Evolutionary conservation across 2,113 vertebrate genomes (phyloP).

Genomic region (Oryzias javanicus): DNA sequence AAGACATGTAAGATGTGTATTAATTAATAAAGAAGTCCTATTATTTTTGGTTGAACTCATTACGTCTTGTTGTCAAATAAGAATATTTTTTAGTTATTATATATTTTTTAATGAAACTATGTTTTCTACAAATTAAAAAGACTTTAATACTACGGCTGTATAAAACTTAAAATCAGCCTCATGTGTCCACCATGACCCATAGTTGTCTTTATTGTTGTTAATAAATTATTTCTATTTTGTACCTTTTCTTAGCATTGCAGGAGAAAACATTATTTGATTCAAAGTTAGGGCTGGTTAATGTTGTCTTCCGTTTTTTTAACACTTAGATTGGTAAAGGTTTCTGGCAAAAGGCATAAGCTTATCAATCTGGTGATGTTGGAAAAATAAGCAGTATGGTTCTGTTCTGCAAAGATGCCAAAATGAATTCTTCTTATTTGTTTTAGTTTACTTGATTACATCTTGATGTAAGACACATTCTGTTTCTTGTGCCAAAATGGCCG

Average conservation of each 20-base stretch:
- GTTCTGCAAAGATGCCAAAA: conserved; percentile 10
- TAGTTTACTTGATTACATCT: conserved; percentile 10
- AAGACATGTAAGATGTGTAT: no score
- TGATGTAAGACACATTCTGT: conserved; percentile 22
- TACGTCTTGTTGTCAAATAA: no score
- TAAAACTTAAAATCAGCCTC: no score
- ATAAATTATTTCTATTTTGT: neutral
- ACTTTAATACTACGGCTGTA: no score
- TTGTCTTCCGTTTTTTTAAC: conserved; percentile 10
- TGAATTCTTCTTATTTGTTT: conserved; percentile 12
- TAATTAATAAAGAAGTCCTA: no score
- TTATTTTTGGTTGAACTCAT: no score
- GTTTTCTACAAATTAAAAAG: no score
- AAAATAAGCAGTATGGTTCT: conserved; percentile 15
- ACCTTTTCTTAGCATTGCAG: neutral
- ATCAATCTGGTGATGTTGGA: conserved; percentile 12
- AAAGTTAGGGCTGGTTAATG: neutral
- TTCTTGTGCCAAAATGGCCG: conserved; percentile 9
- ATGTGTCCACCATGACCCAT: neutral
- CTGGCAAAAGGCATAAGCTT: conserved; percentile 6
- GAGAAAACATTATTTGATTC: neutral
- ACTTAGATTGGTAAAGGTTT: neutral
- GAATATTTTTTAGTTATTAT: no score
- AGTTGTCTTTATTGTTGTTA: neutral
- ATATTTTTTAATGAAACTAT: no score